These are phyloP conservation scores for Ornithoptera priamus DNA, from an alignment of 2,888 invertebrate species.

Conservation along the genomic window DNA sequence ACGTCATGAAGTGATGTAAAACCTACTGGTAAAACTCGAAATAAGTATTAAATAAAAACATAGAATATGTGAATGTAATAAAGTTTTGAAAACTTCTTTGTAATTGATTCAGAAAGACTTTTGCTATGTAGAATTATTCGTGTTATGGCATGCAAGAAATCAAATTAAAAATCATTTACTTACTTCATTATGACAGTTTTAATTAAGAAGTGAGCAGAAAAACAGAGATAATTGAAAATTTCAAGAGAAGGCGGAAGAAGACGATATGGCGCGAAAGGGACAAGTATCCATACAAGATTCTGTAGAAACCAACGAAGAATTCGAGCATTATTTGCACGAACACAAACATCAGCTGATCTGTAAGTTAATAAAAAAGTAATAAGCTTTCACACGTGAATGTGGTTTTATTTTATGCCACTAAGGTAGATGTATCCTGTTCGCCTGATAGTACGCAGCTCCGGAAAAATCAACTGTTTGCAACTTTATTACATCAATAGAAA, in stretches of 20 bases:
- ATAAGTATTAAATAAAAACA: too few species aligned
- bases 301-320: slow-evolving; percentile 62
- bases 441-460: too few species aligned
- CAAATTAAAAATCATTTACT: background rate
- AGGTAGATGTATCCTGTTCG: too few species aligned
- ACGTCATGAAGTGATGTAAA: too few species aligned
- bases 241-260: background rate
- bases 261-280: slow-evolving; percentile 70
- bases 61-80: too few species aligned
- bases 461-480: too few species aligned
- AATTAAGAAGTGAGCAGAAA: background rate
- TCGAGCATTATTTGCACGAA: slow-evolving; percentile 46
- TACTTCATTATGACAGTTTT: slow-evolving; percentile 7
- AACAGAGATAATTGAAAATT: background rate
- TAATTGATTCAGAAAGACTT: background rate
- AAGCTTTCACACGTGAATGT: too few species aligned
- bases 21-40: too few species aligned
- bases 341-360: slow-evolving; percentile 60
- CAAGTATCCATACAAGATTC: slow-evolving; percentile 64
- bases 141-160: too few species aligned
- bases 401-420: too few species aligned
- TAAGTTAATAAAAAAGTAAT: slow-evolving; percentile 41
- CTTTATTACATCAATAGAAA: too few species aligned
- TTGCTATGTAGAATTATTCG: too few species aligned
- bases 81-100: background rate